Evolutionary conservation across 2,797 vertebrate genomes (phyloP), one percentile per base, ranked within the genome.

Genomic region (Lagocephalus sceleratus): DNA sequence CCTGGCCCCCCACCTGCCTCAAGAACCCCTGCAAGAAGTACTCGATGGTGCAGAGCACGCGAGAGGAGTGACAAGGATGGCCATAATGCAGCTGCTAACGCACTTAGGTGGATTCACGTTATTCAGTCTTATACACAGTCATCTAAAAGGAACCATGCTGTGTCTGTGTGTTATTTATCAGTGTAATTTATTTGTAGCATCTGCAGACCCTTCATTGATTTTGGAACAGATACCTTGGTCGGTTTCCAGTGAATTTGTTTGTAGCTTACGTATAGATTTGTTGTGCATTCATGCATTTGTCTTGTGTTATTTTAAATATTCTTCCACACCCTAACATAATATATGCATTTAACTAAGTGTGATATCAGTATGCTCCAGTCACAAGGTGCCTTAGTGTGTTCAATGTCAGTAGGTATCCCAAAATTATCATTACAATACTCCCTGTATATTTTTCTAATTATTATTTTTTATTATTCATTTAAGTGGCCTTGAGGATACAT

Each of bases 11-110:
- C 12, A 85, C 93, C 81, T 99, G 97, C 89, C 92, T 98, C 77
- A 98, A 98, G 76, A 97, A 91, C 70, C 94, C 94, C 20, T 98
- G 97, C 81, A 97, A 96, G 89, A 98, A 92, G 73, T 98, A 98
- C 72, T 95, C 94, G 22, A 92, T 94, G 85, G 96, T 98, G 63
- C 95, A 98, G 85, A 99, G 90, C 68, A 69, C 80, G 22, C 75
- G 89, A 49, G 89, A 91, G 60, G 90, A 92, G 79, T 91, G 76
- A 89, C 21, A 1, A 3, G 21, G 45, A 51, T 32, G 25, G 2
- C 0, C 19, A 58, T 3, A 14, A 15, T 32, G 25, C 57, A 29
- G 49, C 65, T 26, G 32, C 64, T 51, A 21, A 44, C 52, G 51
- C 41, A 48, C 21, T 20, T n/a, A 43, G 32, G 57, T 43, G 20